Base-by-base conservation (phyloP, 2,888 invertebrate genomes). In the Nebria brevicollis region DNA sequence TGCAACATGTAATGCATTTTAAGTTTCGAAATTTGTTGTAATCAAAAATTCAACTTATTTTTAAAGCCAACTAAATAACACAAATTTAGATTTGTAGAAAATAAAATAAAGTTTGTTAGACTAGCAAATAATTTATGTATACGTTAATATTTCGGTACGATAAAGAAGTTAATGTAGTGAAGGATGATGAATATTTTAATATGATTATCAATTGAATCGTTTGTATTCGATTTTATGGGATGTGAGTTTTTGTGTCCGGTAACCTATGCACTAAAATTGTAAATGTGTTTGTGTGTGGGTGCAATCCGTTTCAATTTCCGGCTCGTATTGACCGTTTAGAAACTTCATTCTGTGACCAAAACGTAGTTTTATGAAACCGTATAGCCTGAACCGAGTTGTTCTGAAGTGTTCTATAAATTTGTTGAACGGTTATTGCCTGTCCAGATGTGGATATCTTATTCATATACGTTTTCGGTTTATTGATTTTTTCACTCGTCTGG, bases 321-420 rank as follows among this genome's bases (percentile, higher is more conserved):
- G 70, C 54, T 26, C 70, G 34, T 34, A 70, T 25, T 70, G 70
- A 20, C 70, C 70, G 13, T 25, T 70, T 70, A 70, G 1, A 70
- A 11, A 7, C 11, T 25, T 13, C 11, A 70, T 34, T 25, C 34
- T 70, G 70, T 70, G 70, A 70, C 70, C 70, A 70, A 70, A 34
- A 34, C 70, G 70, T 54, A 54, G 54, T 78, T 78, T 79, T 79
- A 79, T 79, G 79, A 74, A 74, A 79, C 54, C 54, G 7, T 54
- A 54, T 54, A 54, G 13, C 54, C 54, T 2, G 54, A 54, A 8
- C 54, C 54, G 54, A 8, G 54, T 54, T 43, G 73, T 25, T 77
- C 72, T 77, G 26, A 72, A 78, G 73, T 78, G 73, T 78, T 73
- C 72, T 73, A 79, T 79, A 79, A 79, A 79, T 79, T 79, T 75